phyloP scores from a whole-genome alignment of 2,888 invertebrate genomes.

The Zootermopsis nevadensis region DNA sequence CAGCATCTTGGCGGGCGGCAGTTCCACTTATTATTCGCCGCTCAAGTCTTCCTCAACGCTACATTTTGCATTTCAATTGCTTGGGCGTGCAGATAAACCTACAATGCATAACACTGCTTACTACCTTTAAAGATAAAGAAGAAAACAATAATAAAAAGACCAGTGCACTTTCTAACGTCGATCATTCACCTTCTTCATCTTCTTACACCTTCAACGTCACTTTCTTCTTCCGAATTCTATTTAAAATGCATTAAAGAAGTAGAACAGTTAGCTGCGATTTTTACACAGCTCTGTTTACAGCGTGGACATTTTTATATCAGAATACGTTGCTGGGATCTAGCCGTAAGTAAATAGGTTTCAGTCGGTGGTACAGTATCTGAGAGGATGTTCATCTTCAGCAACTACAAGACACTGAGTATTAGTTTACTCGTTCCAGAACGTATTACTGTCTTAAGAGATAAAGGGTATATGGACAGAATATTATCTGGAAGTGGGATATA shows the following conservation, averaged over 20 bases:
- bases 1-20: background rate
- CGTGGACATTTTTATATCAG: too few relatives aligned
- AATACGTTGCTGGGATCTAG: too few relatives aligned
- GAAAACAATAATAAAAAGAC: background rate
- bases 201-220: conserved; percentile 3
- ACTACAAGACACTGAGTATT: too few relatives aligned
- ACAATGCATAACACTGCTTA: background rate
- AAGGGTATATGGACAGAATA: too few relatives aligned
- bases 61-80: background rate
- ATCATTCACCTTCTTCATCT: conserved; percentile 21
- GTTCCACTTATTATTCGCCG: background rate
- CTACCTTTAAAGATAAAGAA: background rate
- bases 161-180: conserved; percentile 11
- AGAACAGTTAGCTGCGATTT: background rate
- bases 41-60: background rate
- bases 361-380: too few relatives aligned
- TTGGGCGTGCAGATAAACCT: background rate
- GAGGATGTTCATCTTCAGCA: too few relatives aligned
- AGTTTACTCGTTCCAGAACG: too few relatives aligned
- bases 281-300: too few relatives aligned
- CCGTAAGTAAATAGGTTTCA: too few relatives aligned
- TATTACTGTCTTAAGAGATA: too few relatives aligned
- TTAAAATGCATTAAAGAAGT: background rate
- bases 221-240: conserved; percentile 10
- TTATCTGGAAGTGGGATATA: background rate